Conservation (phyloP, 2,113 vertebrate genomes). For the Lathamus discolor region DNA sequence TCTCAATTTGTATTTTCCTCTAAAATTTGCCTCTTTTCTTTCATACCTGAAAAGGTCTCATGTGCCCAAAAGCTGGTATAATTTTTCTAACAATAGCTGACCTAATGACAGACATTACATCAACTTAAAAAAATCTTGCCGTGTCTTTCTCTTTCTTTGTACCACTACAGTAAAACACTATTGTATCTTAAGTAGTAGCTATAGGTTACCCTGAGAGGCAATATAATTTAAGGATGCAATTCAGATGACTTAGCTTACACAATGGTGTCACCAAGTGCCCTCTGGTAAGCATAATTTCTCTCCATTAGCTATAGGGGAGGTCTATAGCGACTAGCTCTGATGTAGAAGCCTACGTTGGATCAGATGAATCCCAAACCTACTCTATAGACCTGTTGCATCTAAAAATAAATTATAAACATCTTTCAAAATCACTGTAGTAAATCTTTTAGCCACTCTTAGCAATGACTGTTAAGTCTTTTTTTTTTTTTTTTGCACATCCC, state of each 20-base stretch:
- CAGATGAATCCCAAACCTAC: background rate
- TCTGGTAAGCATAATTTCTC: background rate
- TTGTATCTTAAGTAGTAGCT: background rate
- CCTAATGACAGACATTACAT: background rate
- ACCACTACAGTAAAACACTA: background rate
- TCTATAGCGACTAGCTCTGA: background rate
- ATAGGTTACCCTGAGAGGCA: background rate
- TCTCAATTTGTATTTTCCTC: background rate
- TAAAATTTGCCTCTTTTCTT: background rate
- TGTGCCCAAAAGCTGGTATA: background rate
- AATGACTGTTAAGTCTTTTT: background rate
- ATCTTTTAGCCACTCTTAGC: background rate
- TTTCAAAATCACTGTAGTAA: background rate
- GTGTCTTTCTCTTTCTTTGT: background rate
- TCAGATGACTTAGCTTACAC: background rate
- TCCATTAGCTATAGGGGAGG: background rate
- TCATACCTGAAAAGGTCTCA: background rate
- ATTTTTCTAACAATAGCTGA: background rate
- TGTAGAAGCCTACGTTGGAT: accelerated
- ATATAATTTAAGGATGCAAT: background rate
- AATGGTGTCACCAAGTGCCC: background rate
- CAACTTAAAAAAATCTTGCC: background rate
- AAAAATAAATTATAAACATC: background rate
- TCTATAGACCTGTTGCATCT: background rate
- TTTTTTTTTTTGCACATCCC: background rate